Evolutionary conservation across 2,797 vertebrate species (phyloP).

Genomic region (Podargus strigoides): DNA sequence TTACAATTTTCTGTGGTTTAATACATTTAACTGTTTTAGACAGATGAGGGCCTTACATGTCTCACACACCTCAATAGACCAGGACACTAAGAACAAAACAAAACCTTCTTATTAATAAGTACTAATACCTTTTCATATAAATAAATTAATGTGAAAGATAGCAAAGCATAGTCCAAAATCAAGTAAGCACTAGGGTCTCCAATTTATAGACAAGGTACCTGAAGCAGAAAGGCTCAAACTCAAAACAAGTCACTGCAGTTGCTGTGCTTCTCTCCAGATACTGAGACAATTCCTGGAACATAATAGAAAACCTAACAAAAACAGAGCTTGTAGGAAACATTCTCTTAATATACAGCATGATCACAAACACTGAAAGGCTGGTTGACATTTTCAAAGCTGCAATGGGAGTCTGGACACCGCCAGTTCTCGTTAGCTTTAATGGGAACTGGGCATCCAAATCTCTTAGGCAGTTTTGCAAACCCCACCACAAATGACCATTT

Average conservation of each 20-base stretch:
- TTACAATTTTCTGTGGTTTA: conserved; percentile 52
- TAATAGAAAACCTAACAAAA: conserved; percentile 37
- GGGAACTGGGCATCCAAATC: conserved; percentile 60
- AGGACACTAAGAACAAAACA: neutral
- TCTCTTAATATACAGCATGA: conserved; percentile 37
- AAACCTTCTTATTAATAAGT: neutral
- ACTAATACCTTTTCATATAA: neutral
- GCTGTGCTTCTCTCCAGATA: neutral
- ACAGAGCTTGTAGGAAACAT: conserved; percentile 36
- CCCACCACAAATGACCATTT: conserved; percentile 60
- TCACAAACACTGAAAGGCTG: conserved; percentile 52
- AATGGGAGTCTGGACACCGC: conserved; percentile 58
- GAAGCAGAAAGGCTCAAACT: conserved; percentile 12
- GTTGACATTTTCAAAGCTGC: conserved; percentile 64
- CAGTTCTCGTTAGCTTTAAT: conserved; percentile 66
- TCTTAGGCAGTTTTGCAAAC: conserved; percentile 59
- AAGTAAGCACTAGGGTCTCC: neutral
- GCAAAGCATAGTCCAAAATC: neutral
- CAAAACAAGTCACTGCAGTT: neutral
- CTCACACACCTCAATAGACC: neutral
- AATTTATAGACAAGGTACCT: neutral
- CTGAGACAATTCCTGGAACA: neutral
- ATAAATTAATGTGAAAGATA: neutral
- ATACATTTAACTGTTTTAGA: neutral
- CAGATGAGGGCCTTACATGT: neutral